Percentiles rank a stretch among this genome's conserved stretches.
Evolutionary conservation across 1,140 invertebrate genomes (phyloP).

Genomic region (Grapholita molesta): DNA sequence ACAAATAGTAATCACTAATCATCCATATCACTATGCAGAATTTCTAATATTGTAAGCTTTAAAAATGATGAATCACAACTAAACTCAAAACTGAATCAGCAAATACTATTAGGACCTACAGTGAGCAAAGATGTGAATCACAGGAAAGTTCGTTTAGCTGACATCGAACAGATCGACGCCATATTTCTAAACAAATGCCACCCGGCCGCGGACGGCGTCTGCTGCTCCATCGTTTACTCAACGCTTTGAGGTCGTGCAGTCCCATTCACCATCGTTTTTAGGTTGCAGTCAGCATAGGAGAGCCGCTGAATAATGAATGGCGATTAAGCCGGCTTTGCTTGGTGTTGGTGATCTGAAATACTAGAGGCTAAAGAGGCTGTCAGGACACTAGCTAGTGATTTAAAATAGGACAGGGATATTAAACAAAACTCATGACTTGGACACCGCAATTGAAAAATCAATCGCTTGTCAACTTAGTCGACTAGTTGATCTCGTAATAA

Average conservation of each 20-base stretch:
- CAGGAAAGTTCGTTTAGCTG: neutral
- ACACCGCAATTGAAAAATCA: too few species aligned
- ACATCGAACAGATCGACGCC: neutral
- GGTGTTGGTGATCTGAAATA: neutral
- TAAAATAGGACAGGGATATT: too few species aligned
- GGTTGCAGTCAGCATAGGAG: constrained; percentile 5
- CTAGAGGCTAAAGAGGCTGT: neutral
- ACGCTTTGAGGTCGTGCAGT: constrained; percentile 1
- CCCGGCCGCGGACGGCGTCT: neutral
- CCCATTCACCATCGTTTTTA: constrained; percentile 14
- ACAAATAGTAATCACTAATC: too few species aligned
- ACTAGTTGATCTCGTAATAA: too few species aligned
- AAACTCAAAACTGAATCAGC: too few species aligned
- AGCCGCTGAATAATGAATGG: constrained; percentile 3
- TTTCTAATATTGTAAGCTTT: too few species aligned
- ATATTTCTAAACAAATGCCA: constrained; percentile 16
- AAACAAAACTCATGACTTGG: too few species aligned
- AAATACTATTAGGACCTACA: too few species aligned
- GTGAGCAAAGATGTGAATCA: neutral
- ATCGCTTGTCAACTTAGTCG: too few species aligned
- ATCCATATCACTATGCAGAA: too few species aligned
- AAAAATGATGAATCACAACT: too few species aligned
- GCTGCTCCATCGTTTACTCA: constrained; percentile 1
- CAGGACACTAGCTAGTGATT: neutral
- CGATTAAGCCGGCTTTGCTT: constrained; percentile 22